A percentile compares a stretch with the other conserved stretches of the same genome.
Evolutionary conservation across 2,113 vertebrate genomes (phyloP).

Genomic region (Odontophorus gujanensis): DNA sequence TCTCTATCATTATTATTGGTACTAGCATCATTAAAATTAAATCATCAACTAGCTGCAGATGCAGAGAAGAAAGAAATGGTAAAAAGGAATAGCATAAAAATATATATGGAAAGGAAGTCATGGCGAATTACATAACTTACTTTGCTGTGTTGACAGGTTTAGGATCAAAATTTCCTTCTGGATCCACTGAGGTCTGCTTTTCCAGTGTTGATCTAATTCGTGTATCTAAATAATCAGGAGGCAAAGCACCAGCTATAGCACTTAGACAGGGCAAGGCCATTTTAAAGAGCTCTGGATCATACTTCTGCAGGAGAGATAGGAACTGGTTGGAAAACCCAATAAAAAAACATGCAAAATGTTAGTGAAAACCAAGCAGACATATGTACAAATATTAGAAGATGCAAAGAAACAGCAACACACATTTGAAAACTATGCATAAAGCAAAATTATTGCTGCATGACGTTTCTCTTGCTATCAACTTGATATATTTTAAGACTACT

Average conservation of each 20-base stretch:
- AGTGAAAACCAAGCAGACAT: constrained; percentile 48
- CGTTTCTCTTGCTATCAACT: not conserved
- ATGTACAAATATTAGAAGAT: constrained; percentile 25
- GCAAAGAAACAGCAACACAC: not conserved
- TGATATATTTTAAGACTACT: not conserved
- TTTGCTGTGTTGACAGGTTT: constrained; percentile 93
- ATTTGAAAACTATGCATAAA: not conserved
- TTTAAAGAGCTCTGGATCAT: constrained; percentile 94
- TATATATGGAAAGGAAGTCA: not conserved
- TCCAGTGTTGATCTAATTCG: constrained; percentile 87
- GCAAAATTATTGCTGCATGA: not conserved
- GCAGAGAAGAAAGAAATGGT: not conserved
- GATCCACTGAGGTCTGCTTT: constrained; percentile 90
- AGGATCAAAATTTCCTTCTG: constrained; percentile 97
- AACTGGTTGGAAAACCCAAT: constrained; percentile 79
- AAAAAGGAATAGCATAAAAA: not conserved
- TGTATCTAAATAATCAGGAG: constrained; percentile 94
- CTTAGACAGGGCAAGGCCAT: constrained; percentile 98
- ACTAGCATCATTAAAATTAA: not conserved
- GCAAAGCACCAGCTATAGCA: constrained; percentile 93
- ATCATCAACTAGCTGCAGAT: not conserved
- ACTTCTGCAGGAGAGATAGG: constrained; percentile 87
- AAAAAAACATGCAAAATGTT: constrained; percentile 72
- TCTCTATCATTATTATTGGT: not conserved
- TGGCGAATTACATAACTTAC: constrained; percentile 79